Evolutionary conservation across 2,888 invertebrate genomes (phyloP).

Genomic region (Iselma pallidipennis): DNA sequence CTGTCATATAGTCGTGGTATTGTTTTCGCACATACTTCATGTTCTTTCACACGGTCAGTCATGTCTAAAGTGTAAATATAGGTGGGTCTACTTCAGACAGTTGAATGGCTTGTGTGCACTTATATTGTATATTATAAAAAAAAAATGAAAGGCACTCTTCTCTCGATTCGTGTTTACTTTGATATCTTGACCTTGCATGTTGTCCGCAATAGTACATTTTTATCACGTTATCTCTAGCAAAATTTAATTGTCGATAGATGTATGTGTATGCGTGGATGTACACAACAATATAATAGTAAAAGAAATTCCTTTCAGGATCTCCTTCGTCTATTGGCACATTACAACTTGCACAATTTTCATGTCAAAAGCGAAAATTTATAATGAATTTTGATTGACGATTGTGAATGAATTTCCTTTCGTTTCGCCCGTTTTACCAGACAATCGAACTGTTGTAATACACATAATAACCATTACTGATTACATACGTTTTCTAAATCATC

Average conservation of each 20-base stretch:
- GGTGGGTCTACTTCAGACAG: conserved; percentile 46
- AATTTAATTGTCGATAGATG: not conserved
- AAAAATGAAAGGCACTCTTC: conserved; percentile 19
- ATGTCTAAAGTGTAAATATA: conserved; percentile 44
- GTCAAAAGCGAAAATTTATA: not conserved
- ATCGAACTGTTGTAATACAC: conserved; percentile 4
- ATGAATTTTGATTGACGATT: conserved; percentile 9
- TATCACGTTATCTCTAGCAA: not conserved
- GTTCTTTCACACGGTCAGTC: conserved; percentile 46
- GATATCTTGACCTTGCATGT: conserved; percentile 21
- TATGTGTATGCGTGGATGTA: too few relatives aligned
- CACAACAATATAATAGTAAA: too few relatives aligned
- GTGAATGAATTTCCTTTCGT: conserved; percentile 1
- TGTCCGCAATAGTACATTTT: not conserved
- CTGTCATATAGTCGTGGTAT: conserved; percentile 38
- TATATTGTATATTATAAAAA: conserved; percentile 22
- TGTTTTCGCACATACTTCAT: conserved; percentile 45
- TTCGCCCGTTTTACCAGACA: conserved; percentile 1
- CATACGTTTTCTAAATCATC: not conserved
- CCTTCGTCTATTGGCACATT: too few relatives aligned
- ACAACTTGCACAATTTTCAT: not conserved
- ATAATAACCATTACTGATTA: conserved; percentile 2
- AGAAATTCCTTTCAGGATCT: not conserved
- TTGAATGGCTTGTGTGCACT: conserved; percentile 39
- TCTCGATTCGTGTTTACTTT: conserved; percentile 24